Evolutionary conservation across 2,888 invertebrate species (phyloP).

Genomic region (Erynnis tages): DNA sequence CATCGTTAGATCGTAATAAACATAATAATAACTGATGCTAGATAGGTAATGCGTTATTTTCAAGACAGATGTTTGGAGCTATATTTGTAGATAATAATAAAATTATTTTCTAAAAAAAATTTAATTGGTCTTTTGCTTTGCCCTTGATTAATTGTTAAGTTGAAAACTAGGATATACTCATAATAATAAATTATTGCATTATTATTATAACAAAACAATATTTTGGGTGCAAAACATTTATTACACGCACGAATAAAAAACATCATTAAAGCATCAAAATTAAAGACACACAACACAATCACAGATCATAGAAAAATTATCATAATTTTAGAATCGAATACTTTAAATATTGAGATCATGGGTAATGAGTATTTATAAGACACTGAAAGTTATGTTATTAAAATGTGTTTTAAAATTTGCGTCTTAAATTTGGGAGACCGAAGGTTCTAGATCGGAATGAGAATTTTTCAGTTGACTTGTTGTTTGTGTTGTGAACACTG

Average conservation of each 20-base stretch:
- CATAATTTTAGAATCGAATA: neutral
- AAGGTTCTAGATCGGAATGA: conserved; percentile 57
- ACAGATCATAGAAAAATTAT: neutral
- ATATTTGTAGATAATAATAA: conserved; percentile 49
- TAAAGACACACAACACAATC: neutral
- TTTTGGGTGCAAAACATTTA: conserved; percentile 1
- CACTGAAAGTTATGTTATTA: no score
- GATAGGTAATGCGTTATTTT: conserved; percentile 11
- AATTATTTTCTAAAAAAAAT: conserved; percentile 26
- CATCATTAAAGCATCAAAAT: neutral
- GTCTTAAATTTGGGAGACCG: conserved; percentile 55
- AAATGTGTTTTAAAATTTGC: conserved; percentile 55
- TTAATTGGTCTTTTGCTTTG: conserved; percentile 27
- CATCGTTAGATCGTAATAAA: conserved; percentile 25
- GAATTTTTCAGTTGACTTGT: conserved; percentile 50
- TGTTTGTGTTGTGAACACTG: conserved; percentile 41
- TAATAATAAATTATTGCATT: no score
- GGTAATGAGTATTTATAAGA: no score
- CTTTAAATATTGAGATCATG: neutral
- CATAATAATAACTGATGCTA: conserved; percentile 24
- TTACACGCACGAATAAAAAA: neutral
- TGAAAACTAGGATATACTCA: neutral
- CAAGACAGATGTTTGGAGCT: conserved; percentile 40
- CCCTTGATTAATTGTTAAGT: neutral
- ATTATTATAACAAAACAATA: neutral